A percentile compares a stretch with the other conserved stretches of the same genome.
Evolutionary conservation across 2,113 vertebrate species (phyloP).

Genomic region (Xyliphius kryptos): DNA sequence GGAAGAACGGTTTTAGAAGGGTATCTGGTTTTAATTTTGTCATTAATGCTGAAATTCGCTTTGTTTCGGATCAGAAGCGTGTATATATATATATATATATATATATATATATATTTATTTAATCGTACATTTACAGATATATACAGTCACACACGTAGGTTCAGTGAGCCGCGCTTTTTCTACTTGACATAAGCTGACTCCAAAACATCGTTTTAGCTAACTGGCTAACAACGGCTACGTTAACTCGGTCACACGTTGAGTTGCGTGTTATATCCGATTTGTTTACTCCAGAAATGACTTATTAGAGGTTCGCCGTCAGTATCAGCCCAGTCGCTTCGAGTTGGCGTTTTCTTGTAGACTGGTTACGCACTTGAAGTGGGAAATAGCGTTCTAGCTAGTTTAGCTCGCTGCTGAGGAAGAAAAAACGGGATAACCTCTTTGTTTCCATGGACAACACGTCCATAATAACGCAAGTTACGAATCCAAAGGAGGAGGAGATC

Average conservation of each 20-base stretch:
- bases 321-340: not conserved
- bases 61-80: not conserved
- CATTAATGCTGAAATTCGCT: not conserved
- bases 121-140: too few relatives aligned
- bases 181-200: not conserved
- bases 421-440: conserved; percentile 52
- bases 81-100: not conserved
- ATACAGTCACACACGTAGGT: too few relatives aligned
- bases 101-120: not conserved
- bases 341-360: not conserved
- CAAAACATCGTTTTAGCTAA: conserved; percentile 7
- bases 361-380: conserved; percentile 10
- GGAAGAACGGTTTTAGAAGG: conserved; percentile 13
- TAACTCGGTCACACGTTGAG: not conserved
- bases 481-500: conserved; percentile 96
- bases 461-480: conserved; percentile 97
- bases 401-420: conserved; percentile 34
- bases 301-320: not conserved
- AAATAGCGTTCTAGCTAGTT: conserved; percentile 19
- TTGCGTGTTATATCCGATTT: not conserved
- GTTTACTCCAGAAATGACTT: conserved; percentile 4
- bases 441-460: conserved; percentile 98
- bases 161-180: too few relatives aligned
- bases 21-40: not conserved
- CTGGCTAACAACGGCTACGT: not conserved